Base-by-base conservation (phyloP, 2,113 vertebrate species). In the Thalassoma bifasciatum region DNA sequence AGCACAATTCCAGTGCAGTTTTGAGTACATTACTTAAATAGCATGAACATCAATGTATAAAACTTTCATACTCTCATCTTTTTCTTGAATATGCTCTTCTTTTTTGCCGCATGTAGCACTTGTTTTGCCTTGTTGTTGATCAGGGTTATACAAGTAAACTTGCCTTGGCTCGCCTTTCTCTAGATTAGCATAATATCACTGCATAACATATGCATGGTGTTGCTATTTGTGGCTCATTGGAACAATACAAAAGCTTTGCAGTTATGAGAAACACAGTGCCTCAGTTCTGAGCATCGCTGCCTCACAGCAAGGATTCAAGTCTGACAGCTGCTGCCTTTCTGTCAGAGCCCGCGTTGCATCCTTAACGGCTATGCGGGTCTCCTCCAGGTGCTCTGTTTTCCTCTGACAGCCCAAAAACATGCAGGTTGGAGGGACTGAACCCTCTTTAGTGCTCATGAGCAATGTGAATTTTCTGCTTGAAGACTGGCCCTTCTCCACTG, bases 101-200 rank as follows among this genome's bases (percentile, higher is more conserved):
- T 56, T 26, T 37, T 11, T 26, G 22, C 44, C 12, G 34, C 14
- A 22, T 13, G 19, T 53, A 23, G 22, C 53, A 53, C 22, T 44
- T 19, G 14, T 7, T 19, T 17, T 16, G 7, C 8, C 1, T 36
- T 17, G 53, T 10, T 56, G 34, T 36, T n/a, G 40, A 16, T 26
- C 51, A 1, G 13, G 37, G 54, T 50, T 42, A 14, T 14, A 16
- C 30, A 49, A 44, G 5, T 42, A 19, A 46, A 46, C 23, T 21
- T 44, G 36, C 5, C 57, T 42, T 34, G 9, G 36, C n/a, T 66
- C 11, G 30, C 62, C 62, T 38, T 22, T 1, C 46, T 9, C 3
- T 4, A 36, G n/a, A 64, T 51, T 64, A 64, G 62, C n/a, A 63
- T 63, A 22, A 36, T n/a, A 42, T 46, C 14, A 17, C 44, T 46